phyloP scores from a whole-genome alignment of 2,888 invertebrate species.

The Prosopocoilus inquinatus region DNA sequence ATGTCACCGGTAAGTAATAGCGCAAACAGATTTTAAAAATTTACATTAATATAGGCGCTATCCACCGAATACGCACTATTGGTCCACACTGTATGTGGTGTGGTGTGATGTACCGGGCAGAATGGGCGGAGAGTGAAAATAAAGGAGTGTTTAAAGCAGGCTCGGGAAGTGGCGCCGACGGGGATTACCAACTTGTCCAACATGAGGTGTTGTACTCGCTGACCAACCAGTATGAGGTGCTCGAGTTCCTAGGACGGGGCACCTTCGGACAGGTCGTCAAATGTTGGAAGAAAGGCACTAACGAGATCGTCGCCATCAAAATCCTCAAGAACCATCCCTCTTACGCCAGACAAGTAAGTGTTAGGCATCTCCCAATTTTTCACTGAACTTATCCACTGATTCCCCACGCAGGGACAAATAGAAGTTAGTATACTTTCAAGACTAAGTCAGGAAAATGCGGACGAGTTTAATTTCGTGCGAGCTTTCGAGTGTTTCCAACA shows the following conservation, averaged over 20 bases:
- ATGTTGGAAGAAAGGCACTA: conserved; percentile 99
- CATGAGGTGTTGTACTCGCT: conserved; percentile 97
- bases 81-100: conserved; percentile 26
- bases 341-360: conserved; percentile 84
- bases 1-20: background rate
- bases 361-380: background rate
- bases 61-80: too few relatives aligned
- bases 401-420: conserved; percentile 77
- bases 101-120: conserved; percentile 24
- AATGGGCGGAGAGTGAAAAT: conserved; percentile 29
- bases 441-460: conserved; percentile 95
- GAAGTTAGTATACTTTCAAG: conserved; percentile 95
- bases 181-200: conserved; percentile 97
- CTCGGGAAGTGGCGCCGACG: conserved; percentile 86
- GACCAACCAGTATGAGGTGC: conserved; percentile 93
- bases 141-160: conserved; percentile 51
- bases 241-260: conserved; percentile 98
- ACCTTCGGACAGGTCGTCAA: conserved; percentile 99
- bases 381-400: background rate
- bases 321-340: conserved; percentile 99
- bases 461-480: conserved; percentile 99
- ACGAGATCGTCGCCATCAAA: conserved; percentile 99
- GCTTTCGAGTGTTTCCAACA: conserved; percentile 99
- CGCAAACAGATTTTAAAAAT: too few relatives aligned
- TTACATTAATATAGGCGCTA: too few relatives aligned